Conservation (phyloP, 35 echinoderm and acorn worm genomes). For the Apostichopus parvimensis region DNA sequence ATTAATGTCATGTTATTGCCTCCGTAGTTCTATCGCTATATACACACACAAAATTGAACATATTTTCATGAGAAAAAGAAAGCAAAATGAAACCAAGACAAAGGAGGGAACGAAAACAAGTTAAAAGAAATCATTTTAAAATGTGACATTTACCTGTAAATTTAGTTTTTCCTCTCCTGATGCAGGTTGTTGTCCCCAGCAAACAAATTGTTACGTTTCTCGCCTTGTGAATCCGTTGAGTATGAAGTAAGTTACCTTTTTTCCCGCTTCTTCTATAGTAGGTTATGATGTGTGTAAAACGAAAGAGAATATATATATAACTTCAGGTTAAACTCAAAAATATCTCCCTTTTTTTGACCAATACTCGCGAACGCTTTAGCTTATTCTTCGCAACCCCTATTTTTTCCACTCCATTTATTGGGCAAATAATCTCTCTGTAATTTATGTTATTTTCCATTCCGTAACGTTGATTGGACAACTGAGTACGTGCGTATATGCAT, state of each 20-base stretch:
- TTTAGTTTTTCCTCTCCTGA: too few species aligned
- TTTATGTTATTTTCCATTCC: not conserved
- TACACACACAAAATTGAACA: too few species aligned
- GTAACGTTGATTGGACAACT: not conserved
- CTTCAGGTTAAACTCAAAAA: not conserved
- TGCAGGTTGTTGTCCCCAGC: too few species aligned
- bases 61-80: too few species aligned
- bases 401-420: conserved; percentile 17
- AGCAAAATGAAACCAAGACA: too few species aligned
- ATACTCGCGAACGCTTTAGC: not conserved
- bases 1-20: too few species aligned
- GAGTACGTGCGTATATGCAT: not conserved
- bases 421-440: not conserved
- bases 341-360: not conserved
- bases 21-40: too few species aligned
- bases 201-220: not conserved
- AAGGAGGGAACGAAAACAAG: too few species aligned
- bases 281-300: too few species aligned
- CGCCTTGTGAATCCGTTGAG: not conserved
- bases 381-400: not conserved
- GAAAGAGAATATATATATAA: not conserved
- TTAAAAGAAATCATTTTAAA: too few species aligned
- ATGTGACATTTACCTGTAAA: too few species aligned
- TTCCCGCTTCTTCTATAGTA: not conserved
- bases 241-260: not conserved